phyloP scores from a whole-genome alignment of 2,797 vertebrate genomes.

The Borostomias antarcticus region DNA sequence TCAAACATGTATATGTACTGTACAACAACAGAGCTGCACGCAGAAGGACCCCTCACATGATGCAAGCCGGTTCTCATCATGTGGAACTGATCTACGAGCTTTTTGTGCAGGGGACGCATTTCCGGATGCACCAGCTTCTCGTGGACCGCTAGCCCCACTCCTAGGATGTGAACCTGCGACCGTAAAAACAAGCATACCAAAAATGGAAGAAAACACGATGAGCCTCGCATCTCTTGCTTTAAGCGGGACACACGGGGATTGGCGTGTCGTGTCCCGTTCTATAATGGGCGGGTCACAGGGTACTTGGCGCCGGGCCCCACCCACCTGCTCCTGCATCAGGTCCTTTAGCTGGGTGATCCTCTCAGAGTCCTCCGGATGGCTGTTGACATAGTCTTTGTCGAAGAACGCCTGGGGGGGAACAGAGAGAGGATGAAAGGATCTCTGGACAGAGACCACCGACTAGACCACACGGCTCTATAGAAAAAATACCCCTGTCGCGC shows the following conservation, averaged over 20 bases:
- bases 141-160: slow-evolving; percentile 94
- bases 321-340: slow-evolving; percentile 98
- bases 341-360: slow-evolving; percentile 97
- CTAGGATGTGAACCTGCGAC: slow-evolving; percentile 90
- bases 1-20: neutral
- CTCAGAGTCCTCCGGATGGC: slow-evolving; percentile 93
- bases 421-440: neutral
- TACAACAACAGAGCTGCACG: too few species aligned
- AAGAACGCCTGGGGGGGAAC: slow-evolving; percentile 88
- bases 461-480: neutral
- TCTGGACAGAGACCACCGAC: neutral
- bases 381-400: slow-evolving; percentile 96
- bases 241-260: neutral
- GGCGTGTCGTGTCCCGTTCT: neutral
- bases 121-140: slow-evolving; percentile 98
- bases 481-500: neutral
- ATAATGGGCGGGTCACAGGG: neutral
- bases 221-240: too few species aligned
- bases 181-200: slow-evolving; percentile 1
- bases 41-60: slow-evolving; percentile 81
- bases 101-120: slow-evolving; percentile 98
- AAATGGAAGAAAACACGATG: neutral
- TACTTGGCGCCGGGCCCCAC: too few species aligned
- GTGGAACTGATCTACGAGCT: slow-evolving; percentile 98
- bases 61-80: slow-evolving; percentile 97